These are phyloP conservation scores for Drosophila rufa DNA, from an alignment of 1,140 invertebrate genomes.

Conservation along the genomic window DNA sequence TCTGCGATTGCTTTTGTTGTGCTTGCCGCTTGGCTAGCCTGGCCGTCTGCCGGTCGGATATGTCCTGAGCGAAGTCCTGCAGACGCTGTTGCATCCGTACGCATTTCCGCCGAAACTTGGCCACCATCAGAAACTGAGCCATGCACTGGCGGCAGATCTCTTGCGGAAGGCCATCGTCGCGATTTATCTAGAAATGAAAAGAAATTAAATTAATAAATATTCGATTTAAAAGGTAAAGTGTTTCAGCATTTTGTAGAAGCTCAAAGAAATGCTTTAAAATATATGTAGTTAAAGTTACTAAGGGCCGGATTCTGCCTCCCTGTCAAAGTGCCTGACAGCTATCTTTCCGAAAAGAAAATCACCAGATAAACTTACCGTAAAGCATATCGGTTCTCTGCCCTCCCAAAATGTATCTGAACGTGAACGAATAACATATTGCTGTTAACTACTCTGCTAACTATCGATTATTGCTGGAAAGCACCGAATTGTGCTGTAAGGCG, in stretches of 20 bases:
- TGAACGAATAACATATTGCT: too few species aligned
- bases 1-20: conserved; percentile 14
- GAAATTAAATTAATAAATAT: conserved; percentile 9
- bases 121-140: conserved; percentile 79
- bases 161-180: conserved; percentile 76
- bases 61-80: conserved; percentile 50
- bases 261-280: background rate
- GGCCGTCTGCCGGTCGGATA: conserved; percentile 45
- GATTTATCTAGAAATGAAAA: conserved; percentile 62
- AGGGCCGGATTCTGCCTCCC: too few species aligned
- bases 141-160: conserved; percentile 77
- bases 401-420: too few species aligned
- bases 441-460: too few species aligned
- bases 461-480: too few species aligned
- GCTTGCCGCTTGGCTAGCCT: conserved; percentile 21
- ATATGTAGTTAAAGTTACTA: too few species aligned
- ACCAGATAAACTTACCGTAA: too few species aligned
- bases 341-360: too few species aligned
- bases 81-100: conserved; percentile 71
- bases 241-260: background rate
- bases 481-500: too few species aligned
- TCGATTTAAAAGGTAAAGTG: background rate
- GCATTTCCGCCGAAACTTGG: conserved; percentile 78
- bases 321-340: too few species aligned
- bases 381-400: too few species aligned